Evolutionary conservation across 2,797 vertebrate genomes (phyloP).

Genomic region (Tangara arthus): DNA sequence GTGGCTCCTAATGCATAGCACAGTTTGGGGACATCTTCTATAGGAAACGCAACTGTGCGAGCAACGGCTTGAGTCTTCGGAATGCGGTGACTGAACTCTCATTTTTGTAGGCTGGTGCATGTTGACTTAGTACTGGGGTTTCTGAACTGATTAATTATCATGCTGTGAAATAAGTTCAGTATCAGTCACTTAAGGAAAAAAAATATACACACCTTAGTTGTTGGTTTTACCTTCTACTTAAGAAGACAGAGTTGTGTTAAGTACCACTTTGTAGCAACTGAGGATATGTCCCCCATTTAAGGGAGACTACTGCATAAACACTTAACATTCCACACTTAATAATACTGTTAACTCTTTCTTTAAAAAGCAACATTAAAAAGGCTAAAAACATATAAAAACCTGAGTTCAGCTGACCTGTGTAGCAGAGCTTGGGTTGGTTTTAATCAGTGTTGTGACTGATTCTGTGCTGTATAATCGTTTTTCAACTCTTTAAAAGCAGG

Average conservation of each 20-base stretch:
- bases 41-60: not conserved
- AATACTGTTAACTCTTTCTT: not conserved
- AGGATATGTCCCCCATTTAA: not conserved
- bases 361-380: not conserved
- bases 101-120: not conserved
- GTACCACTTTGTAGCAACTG: not conserved
- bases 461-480: not conserved
- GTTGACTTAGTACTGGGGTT: not conserved
- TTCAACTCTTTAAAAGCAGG: not conserved
- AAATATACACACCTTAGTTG: not conserved
- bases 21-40: not conserved
- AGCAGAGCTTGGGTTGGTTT: not conserved
- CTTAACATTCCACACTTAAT: not conserved
- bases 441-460: not conserved
- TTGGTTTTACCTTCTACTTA: conserved; percentile 1
- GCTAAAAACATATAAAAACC: not conserved
- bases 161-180: not conserved
- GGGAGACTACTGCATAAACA: not conserved
- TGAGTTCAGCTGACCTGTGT: not conserved
- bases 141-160: not conserved
- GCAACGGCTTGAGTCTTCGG: not conserved
- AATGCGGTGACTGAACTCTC: not conserved
- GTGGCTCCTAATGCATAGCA: not conserved
- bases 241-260: not conserved
- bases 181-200: not conserved